Evolutionary conservation across 2,888 invertebrate species (phyloP).

Genomic region (Leptopterna dolabrata): DNA sequence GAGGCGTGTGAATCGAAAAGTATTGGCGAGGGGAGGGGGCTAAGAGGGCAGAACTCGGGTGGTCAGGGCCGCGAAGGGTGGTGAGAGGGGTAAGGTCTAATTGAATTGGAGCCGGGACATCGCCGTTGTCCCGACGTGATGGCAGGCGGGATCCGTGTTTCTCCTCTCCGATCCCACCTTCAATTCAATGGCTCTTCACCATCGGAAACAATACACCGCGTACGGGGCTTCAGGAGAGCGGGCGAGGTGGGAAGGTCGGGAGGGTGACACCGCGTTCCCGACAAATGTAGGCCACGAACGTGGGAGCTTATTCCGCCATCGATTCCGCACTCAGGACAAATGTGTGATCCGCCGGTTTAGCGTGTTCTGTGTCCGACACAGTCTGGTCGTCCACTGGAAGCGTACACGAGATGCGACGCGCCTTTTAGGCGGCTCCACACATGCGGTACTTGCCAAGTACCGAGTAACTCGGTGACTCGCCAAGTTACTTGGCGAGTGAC

Average conservation of each 20-base stretch:
- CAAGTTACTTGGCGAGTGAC: too few relatives aligned
- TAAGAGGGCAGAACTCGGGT: background rate
- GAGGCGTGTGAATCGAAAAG: background rate
- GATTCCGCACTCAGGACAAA: background rate
- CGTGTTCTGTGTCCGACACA: too few relatives aligned
- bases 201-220: background rate
- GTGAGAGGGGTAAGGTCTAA: background rate
- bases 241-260: background rate
- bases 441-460: too few relatives aligned
- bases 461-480: too few relatives aligned
- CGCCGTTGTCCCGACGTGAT: background rate
- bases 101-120: constrained; percentile 6
- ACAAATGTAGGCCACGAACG: background rate
- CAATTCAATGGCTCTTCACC: background rate
- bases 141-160: background rate
- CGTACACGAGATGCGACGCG: too few relatives aligned
- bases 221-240: background rate
- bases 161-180: background rate
- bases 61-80: background rate
- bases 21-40: background rate
- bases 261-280: background rate
- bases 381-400: too few relatives aligned
- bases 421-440: too few relatives aligned
- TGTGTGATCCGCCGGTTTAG: too few relatives aligned
- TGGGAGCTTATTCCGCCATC: background rate